Evolutionary conservation across 2,113 vertebrate species (phyloP), one percentile per base, ranked within the genome.

Genomic region (Ornithorhynchus anatinus): DNA sequence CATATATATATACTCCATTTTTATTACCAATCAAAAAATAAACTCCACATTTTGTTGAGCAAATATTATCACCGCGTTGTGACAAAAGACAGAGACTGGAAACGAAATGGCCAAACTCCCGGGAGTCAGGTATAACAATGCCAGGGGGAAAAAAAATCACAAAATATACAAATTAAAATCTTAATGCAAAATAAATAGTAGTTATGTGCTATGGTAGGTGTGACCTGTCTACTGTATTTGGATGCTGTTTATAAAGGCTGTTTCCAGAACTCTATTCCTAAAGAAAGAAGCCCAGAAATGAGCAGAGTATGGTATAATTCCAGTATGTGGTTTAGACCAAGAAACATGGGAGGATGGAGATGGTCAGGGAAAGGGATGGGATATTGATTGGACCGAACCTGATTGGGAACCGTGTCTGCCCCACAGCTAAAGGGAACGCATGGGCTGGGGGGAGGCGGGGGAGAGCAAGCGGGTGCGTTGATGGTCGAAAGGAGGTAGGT

Each of bases 11-110:
- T 47, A 54, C 75, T 83, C 82, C 72, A 44, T 75, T 67, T 85
- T 88, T 86, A 86, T 88, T 88, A 84, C 84, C 82, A 86, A 86
- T 88, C 84, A 88, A 88, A 88, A 48, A 88, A 88, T 88, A 88
- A 88, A 88, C 79, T 88, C 84, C 86, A 77, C 83, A 82, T 88
- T 80, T 88, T 60, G 47, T 83, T 86, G 84, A 86, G 75, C 82
- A 88, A 86, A 85, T 86, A 88, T 79, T 81, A 83, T 81, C 79
- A 79, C 67, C 82, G 80, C 77, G 80, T 77, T 84, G 82, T 84
- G 84, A 88, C 84, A 86, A 80, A 86, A 86, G 84, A 88, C 82
- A 86, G 77, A 86, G 81, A 88, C 82, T 82, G 77, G 53, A 83
- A 88, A 50, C 31, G 25, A 50, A 50, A 87, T 80, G 85, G 85